Conservation (phyloP, 2,888 invertebrate species). For the Cremastinae sp. region DNA sequence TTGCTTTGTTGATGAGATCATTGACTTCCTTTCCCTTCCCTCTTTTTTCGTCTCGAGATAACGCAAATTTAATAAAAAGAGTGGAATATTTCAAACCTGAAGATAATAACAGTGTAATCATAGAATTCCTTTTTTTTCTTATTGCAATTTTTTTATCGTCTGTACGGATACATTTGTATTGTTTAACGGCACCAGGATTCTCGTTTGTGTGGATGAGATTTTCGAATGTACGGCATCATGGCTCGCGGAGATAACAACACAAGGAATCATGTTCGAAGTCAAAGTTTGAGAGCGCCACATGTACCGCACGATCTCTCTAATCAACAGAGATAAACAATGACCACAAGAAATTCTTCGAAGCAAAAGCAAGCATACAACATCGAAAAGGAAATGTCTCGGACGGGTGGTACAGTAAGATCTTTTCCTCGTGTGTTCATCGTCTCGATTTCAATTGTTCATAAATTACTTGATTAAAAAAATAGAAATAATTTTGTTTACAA, state of each 20-base stretch:
- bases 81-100: slow-evolving; percentile 29
- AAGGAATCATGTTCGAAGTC: background rate
- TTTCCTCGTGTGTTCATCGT: too few relatives aligned
- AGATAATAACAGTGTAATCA: slow-evolving; percentile 19
- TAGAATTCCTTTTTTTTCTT: slow-evolving; percentile 1
- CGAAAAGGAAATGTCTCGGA: too few relatives aligned
- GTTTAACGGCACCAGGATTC: background rate
- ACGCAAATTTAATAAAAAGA: slow-evolving; percentile 12
- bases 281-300: slow-evolving; percentile 2
- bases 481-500: background rate
- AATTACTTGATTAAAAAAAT: too few relatives aligned
- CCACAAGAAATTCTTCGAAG: background rate
- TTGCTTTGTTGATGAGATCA: slow-evolving; percentile 8
- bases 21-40: slow-evolving; percentile 8
- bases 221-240: background rate
- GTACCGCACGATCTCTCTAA: background rate
- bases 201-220: background rate
- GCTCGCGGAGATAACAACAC: slow-evolving; percentile 1
- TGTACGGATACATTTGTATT: background rate
- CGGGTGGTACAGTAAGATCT: too few relatives aligned
- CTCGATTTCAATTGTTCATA: too few relatives aligned
- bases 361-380: too few relatives aligned
- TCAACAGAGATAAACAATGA: slow-evolving; percentile 11
- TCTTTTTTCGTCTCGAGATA: background rate
- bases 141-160: slow-evolving; percentile 5